phyloP scores from a whole-genome alignment of 2,797 vertebrate genomes.

The Onychomys torridus region DNA sequence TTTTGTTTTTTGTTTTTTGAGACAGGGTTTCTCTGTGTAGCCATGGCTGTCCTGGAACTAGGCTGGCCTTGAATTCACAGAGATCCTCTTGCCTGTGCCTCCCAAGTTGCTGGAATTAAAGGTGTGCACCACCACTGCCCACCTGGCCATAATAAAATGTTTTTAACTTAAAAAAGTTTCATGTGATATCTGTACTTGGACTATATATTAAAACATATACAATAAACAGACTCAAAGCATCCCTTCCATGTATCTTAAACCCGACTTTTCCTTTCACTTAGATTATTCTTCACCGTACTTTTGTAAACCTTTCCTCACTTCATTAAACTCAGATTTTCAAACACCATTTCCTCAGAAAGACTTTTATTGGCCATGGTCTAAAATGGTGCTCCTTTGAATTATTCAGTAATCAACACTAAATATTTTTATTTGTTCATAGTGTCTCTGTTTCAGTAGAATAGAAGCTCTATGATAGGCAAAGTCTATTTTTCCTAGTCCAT shows the following conservation, averaged over 20 bases:
- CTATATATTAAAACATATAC: slow-evolving; percentile 42
- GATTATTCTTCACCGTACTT: slow-evolving; percentile 46
- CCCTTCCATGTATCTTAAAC: slow-evolving; percentile 6
- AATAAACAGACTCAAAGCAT: slow-evolving; percentile 39
- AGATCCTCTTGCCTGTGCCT: background rate
- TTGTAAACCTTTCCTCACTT: slow-evolving; percentile 44
- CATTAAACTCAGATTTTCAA: slow-evolving; percentile 49
- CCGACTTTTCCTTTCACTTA: slow-evolving; percentile 31
- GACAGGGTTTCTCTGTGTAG: background rate
- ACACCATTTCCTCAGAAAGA: slow-evolving; percentile 6
- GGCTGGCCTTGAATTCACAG: background rate
- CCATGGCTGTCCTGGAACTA: background rate
- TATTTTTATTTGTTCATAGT: slow-evolving; percentile 52
- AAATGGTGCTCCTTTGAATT: background rate
- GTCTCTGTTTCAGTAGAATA: slow-evolving; percentile 8
- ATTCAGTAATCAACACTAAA: slow-evolving; percentile 38
- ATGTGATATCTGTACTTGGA: slow-evolving; percentile 39
- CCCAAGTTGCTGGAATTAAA: background rate
- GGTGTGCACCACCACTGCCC: background rate
- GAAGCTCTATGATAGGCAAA: slow-evolving; percentile 40
- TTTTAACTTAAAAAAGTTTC: slow-evolving; percentile 31
- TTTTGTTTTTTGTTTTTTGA: background rate
- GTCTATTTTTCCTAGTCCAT: slow-evolving; percentile 16
- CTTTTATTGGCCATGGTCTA: slow-evolving; percentile 52
- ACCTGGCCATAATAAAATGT: background rate